Percentiles rank a stretch among this genome's conserved stretches.
Conservation (phyloP, 2,888 invertebrate species). For the Torymus aiolomorphi region DNA sequence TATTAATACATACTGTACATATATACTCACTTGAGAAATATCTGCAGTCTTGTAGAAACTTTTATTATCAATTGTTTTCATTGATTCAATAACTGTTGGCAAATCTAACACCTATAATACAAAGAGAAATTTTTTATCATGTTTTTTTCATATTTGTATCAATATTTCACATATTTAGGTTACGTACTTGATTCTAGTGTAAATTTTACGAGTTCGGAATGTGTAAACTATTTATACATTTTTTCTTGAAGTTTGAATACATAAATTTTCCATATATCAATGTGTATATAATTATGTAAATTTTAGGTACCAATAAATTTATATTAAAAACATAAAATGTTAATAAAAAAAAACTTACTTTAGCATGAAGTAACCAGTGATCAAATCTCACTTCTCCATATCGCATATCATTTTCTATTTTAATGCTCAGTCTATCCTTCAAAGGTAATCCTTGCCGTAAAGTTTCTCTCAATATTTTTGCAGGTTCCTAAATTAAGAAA, state of each 20-base stretch:
- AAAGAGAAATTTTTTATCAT: slow-evolving; percentile 9
- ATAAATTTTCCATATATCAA: slow-evolving; percentile 15
- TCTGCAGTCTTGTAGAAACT: slow-evolving; percentile 99
- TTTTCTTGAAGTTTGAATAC: no score
- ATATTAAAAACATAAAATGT: background rate
- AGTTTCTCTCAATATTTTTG: slow-evolving; percentile 84
- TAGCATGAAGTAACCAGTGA: slow-evolving; percentile 90
- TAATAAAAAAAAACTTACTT: no score
- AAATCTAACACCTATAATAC: slow-evolving; percentile 85
- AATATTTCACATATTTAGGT: no score
- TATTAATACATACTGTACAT: no score
- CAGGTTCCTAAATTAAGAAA: slow-evolving; percentile 80
- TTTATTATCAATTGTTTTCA: slow-evolving; percentile 97
- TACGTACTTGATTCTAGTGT: no score
- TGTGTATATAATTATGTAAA: slow-evolving; percentile 3
- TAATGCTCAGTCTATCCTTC: slow-evolving; percentile 90
- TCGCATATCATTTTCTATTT: slow-evolving; percentile 91
- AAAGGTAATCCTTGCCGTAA: slow-evolving; percentile 85
- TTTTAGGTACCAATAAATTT: background rate
- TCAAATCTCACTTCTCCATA: slow-evolving; percentile 93
- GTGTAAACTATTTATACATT: no score
- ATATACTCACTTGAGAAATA: slow-evolving; percentile 85
- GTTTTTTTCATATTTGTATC: no score
- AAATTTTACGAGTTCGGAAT: no score
- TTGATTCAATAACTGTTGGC: slow-evolving; percentile 93